Conservation (phyloP, 2,113 vertebrate genomes). For the Trogon surrucura region DNA sequence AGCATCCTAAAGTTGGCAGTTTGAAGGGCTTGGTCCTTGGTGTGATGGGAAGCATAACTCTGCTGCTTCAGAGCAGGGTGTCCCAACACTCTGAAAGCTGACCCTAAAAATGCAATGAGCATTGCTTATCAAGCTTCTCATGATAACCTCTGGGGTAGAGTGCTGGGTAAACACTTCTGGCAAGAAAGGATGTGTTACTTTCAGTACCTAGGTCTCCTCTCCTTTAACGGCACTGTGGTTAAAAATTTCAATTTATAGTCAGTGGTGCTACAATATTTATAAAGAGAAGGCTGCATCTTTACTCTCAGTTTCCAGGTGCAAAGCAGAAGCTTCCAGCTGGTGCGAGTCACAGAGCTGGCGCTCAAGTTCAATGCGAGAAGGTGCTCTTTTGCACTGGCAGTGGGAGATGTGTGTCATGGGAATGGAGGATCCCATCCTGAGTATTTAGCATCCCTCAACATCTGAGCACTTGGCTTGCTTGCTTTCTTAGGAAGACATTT, state of each 20-base stretch:
- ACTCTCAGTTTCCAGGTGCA: background rate
- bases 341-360: background rate
- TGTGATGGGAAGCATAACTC: background rate
- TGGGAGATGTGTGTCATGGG: background rate
- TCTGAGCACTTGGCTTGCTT: background rate
- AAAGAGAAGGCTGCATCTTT: background rate
- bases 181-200: background rate
- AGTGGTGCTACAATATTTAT: background rate
- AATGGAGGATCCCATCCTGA: background rate
- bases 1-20: background rate
- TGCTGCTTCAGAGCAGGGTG: background rate
- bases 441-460: background rate
- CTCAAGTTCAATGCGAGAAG: rapidly evolving
- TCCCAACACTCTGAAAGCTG: background rate
- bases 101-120: background rate
- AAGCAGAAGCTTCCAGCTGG: background rate
- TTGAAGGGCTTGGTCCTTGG: background rate
- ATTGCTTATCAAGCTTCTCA: background rate
- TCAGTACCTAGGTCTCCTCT: background rate
- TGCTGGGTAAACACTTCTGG: background rate
- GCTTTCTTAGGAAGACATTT: background rate
- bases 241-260: background rate
- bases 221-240: background rate
- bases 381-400: rapidly evolving
- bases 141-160: background rate